Evolutionary conservation across 2,113 vertebrate species (phyloP).

Genomic region (Sylvicapra grimmia): DNA sequence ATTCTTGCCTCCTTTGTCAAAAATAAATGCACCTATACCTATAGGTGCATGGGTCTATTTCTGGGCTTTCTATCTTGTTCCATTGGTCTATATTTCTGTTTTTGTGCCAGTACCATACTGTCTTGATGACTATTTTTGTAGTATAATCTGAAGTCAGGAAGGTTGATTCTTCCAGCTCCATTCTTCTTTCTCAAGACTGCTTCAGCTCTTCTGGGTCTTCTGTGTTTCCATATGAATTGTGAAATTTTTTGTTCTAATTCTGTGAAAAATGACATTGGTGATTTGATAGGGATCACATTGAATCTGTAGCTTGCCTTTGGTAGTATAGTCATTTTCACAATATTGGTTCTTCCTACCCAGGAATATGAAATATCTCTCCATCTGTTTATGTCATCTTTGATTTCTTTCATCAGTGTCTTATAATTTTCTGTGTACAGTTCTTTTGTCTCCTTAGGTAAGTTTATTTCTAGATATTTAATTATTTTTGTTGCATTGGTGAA

Average conservation of each 20-base stretch:
- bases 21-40: neutral
- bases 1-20: neutral
- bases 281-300: neutral
- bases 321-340: neutral
- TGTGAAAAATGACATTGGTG: neutral
- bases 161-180: neutral
- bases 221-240: neutral
- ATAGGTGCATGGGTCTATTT: neutral
- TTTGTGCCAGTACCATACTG: neutral
- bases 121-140: neutral
- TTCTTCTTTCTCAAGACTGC: neutral
- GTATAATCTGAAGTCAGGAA: neutral
- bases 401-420: neutral
- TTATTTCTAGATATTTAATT: neutral
- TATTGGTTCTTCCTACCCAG: neutral
- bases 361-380: neutral
- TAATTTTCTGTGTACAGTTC: neutral
- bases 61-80: neutral
- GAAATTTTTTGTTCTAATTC: neutral
- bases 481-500: neutral
- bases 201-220: neutral
- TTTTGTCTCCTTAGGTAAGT: neutral
- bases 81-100: neutral
- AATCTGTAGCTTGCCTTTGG: neutral
- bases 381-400: neutral